Conservation (phyloP, 2,888 invertebrate genomes). For the Coremacera marginata region DNA sequence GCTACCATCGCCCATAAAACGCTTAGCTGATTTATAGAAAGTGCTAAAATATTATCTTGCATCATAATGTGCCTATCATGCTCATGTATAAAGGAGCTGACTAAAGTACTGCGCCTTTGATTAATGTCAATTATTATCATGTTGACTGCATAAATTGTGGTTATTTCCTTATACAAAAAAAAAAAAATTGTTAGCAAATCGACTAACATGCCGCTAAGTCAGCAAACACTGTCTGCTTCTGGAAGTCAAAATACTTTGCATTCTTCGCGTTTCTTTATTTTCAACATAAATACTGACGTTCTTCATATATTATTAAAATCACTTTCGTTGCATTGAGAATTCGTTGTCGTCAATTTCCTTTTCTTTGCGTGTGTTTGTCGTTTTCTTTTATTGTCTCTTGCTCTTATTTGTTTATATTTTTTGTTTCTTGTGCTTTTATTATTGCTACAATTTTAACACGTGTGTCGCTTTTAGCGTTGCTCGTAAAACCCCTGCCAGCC, state of each 20-base stretch:
- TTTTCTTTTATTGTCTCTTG: no score
- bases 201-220: background rate
- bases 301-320: conserved; percentile 69
- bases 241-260: conserved; percentile 8
- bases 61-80: background rate
- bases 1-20: no score
- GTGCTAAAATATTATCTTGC: no score
- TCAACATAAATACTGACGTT: conserved; percentile 22
- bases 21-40: no score
- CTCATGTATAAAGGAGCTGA: background rate
- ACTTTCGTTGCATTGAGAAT: conserved; percentile 69
- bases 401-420: no score
- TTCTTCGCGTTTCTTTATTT: conserved; percentile 8
- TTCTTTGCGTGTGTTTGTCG: background rate
- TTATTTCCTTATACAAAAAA: no score
- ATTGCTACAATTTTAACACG: conserved; percentile 18
- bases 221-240: background rate
- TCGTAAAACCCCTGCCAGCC: background rate
- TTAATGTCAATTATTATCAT: background rate
- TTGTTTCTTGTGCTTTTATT: no score
- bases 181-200: background rate
- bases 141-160: conserved; percentile 2
- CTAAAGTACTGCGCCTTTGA: background rate
- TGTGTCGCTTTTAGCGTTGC: conserved; percentile 18
- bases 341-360: conserved; percentile 40